These are phyloP conservation scores for Natrix natrix DNA, from an alignment of 2,797 vertebrate species.

Conservation along the genomic window DNA sequence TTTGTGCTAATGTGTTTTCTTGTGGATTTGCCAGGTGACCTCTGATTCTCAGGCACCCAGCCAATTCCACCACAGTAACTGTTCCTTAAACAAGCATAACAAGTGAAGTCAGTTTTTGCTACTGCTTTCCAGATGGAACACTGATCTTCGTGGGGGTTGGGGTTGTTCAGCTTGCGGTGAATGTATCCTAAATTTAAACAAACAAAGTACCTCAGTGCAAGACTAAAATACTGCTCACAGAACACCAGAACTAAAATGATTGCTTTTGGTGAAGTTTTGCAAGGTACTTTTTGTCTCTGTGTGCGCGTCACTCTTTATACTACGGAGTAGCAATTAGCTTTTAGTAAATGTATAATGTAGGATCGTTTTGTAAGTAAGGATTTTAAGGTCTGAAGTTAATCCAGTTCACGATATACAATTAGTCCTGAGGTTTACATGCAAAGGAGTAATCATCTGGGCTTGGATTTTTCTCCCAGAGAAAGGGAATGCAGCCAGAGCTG, in stretches of 20 bases:
- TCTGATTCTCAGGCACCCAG: constrained; percentile 47
- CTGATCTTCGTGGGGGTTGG: constrained; percentile 29
- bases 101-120: constrained; percentile 45
- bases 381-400: background rate
- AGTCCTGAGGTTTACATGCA: background rate
- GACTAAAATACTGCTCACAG: background rate
- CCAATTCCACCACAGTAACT: constrained; percentile 55
- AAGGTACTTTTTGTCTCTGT: background rate
- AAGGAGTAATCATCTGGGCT: background rate
- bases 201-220: background rate
- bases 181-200: constrained; percentile 27
- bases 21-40: constrained; percentile 65
- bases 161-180: constrained; percentile 43
- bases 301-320: background rate
- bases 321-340: background rate
- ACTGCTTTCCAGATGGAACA: constrained; percentile 45
- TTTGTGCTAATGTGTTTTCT: constrained; percentile 65
- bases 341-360: background rate
- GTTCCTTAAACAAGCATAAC: constrained; percentile 50
- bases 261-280: background rate
- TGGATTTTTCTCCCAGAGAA: background rate
- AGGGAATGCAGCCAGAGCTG: background rate
- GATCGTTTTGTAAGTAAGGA: background rate
- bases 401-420: background rate
- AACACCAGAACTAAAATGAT: background rate